Conservation (phyloP, 2,888 invertebrate genomes). For the Entomobrya multifasciata region DNA sequence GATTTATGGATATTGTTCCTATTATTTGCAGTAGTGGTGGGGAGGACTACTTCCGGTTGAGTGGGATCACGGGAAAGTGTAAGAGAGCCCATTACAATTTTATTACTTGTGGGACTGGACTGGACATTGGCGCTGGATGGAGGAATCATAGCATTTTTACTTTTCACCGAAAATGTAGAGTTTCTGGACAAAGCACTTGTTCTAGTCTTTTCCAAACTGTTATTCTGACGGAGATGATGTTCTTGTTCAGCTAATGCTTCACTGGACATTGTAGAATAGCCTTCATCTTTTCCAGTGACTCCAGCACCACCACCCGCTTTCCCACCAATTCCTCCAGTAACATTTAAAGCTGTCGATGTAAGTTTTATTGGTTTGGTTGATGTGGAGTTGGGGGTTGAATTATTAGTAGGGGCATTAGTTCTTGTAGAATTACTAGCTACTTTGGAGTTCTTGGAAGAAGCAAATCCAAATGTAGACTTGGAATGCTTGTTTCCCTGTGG, state of each 20-base stretch:
- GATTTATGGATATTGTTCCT: constrained; percentile 76
- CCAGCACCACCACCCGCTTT: constrained; percentile 58
- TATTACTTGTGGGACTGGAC: constrained; percentile 33
- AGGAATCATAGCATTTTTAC: not conserved
- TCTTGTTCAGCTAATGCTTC: constrained; percentile 79
- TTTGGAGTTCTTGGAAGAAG: constrained; percentile 14
- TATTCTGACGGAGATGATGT: constrained; percentile 44
- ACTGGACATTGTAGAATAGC: constrained; percentile 79
- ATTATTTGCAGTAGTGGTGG: not conserved
- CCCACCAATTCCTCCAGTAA: constrained; percentile 51
- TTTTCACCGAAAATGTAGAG: constrained; percentile 47
- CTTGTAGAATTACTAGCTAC: not conserved
- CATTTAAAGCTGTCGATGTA: constrained; percentile 15
- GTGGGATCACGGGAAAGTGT: no score
- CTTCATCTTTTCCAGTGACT: constrained; percentile 78
- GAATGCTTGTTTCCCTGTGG: constrained; percentile 62
- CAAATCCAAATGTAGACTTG: constrained; percentile 66
- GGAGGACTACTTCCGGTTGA: not conserved
- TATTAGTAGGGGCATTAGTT: constrained; percentile 53
- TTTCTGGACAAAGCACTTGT: constrained; percentile 47
- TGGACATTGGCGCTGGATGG: not conserved
- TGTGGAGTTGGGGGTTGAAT: constrained; percentile 31
- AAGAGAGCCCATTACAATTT: constrained; percentile 49
- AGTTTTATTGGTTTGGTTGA: constrained; percentile 62
- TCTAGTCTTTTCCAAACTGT: constrained; percentile 55